Percentiles rank a stretch among this genome's conserved stretches.
phyloP scores from a whole-genome alignment of 2,113 vertebrate genomes.

The Setophaga petechia region DNA sequence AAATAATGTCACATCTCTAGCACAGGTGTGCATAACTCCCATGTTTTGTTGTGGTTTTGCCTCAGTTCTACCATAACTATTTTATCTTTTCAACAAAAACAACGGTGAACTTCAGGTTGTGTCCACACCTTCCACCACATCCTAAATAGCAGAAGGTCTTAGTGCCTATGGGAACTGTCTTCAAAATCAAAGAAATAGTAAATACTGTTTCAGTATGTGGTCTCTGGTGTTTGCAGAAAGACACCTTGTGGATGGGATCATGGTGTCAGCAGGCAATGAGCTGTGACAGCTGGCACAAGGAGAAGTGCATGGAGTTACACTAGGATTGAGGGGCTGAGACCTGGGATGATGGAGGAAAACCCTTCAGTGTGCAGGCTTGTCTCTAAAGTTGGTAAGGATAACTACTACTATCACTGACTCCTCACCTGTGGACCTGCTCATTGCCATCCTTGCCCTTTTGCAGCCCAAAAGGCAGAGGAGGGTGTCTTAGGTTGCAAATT shows the following conservation, averaged over 20 bases:
- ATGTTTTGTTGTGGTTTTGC: not conserved
- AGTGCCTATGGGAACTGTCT: not conserved
- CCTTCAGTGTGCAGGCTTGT: not conserved
- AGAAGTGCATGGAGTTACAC: not conserved
- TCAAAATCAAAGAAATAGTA: not conserved
- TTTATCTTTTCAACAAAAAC: not conserved
- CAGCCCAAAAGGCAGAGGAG: not conserved
- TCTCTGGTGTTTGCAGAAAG: not conserved
- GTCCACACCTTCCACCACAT: fast-evolving
- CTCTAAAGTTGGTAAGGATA: not conserved
- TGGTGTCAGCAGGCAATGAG: not conserved
- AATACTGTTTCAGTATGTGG: fast-evolving
- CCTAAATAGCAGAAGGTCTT: not conserved
- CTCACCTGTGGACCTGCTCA: not conserved
- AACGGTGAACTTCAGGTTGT: not conserved
- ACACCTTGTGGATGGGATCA: not conserved
- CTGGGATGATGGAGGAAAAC: not conserved
- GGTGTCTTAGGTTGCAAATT: not conserved
- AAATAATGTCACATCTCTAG: not conserved
- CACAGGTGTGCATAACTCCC: not conserved
- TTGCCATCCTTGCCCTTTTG: not conserved
- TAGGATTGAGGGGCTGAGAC: not conserved
- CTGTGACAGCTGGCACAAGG: fast-evolving
- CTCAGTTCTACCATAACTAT: not conserved
- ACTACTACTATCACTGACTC: not conserved